A percentile compares a stretch with the other conserved stretches of the same genome.
Evolutionary conservation across 1,140 invertebrate species (phyloP).

Genomic region (Hyles vespertilio): DNA sequence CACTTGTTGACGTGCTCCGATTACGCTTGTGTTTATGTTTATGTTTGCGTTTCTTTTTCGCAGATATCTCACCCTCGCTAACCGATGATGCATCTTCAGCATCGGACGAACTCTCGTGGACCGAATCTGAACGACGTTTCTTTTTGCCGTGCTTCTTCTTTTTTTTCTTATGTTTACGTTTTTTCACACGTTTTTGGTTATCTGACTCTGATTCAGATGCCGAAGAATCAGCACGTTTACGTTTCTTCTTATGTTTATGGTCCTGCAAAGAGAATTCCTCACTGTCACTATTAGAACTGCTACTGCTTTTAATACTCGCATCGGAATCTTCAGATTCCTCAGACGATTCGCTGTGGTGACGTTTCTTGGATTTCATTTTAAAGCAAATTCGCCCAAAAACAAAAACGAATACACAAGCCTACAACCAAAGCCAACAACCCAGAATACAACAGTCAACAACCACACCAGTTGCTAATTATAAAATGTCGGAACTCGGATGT

Average conservation of each 20-base stretch:
- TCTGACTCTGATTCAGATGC: slow-evolving; percentile 62
- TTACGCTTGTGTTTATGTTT: slow-evolving; percentile 64
- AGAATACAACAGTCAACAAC: no score
- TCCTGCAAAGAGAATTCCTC: slow-evolving; percentile 58
- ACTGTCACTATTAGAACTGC: slow-evolving; percentile 62
- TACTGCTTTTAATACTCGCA: slow-evolving; percentile 50
- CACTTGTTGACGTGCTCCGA: slow-evolving; percentile 40
- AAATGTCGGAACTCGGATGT: no score
- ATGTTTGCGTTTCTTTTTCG: slow-evolving; percentile 64
- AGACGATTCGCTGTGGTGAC: slow-evolving; percentile 54
- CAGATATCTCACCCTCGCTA: slow-evolving; percentile 58
- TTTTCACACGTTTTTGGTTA: slow-evolving; percentile 59
- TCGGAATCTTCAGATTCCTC: slow-evolving; percentile 62
- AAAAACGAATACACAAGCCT: neutral
- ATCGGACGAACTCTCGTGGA: slow-evolving; percentile 38
- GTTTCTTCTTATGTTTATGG: slow-evolving; percentile 67
- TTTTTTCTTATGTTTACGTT: slow-evolving; percentile 73
- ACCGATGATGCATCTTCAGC: slow-evolving; percentile 42
- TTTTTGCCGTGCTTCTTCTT: slow-evolving; percentile 71
- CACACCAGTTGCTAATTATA: neutral
- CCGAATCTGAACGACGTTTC: slow-evolving; percentile 52
- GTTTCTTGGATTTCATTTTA: slow-evolving; percentile 64
- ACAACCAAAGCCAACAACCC: no score
- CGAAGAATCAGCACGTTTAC: slow-evolving; percentile 59
- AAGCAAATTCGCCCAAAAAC: neutral